Conservation (phyloP, 2,113 vertebrate genomes). For the Platichthys stellatus region DNA sequence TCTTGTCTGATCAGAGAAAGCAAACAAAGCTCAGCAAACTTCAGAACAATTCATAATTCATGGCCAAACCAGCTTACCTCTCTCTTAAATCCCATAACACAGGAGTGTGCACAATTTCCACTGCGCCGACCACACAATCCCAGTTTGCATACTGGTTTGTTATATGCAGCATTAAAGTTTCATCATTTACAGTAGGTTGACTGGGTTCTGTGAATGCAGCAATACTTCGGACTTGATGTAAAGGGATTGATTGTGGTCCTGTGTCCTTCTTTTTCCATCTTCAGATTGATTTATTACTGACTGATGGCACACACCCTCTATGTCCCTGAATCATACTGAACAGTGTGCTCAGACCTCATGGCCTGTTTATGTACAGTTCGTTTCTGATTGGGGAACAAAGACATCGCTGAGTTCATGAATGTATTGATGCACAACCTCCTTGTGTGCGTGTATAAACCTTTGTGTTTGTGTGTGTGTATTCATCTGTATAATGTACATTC, state of each 20-base stretch:
- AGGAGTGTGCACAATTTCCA: constrained; percentile 1
- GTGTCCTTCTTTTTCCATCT: constrained; percentile 53
- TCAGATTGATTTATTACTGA: constrained; percentile 57
- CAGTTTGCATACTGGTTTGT: constrained; percentile 28
- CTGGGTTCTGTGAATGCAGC: constrained; percentile 10
- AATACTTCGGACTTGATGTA: constrained; percentile 28
- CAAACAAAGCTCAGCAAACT: constrained; percentile 69
- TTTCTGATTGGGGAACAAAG: constrained; percentile 9
- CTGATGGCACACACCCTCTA: constrained; percentile 48
- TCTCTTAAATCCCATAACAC: not conserved
- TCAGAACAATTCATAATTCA: constrained; percentile 57
- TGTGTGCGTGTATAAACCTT: not conserved
- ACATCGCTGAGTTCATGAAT: constrained; percentile 18
- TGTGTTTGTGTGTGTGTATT: not conserved
- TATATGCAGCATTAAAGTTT: constrained; percentile 17
- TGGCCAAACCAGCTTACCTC: constrained; percentile 7
- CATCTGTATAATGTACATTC: not conserved
- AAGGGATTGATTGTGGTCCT: constrained; percentile 56
- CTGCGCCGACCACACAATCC: not conserved
- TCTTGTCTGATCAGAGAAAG: constrained; percentile 58
- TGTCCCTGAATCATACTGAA: constrained; percentile 54
- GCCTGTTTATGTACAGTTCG: constrained; percentile 36
- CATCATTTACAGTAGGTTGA: constrained; percentile 22
- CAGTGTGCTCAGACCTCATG: constrained; percentile 31
- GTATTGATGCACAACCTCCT: not conserved